A percentile compares a stretch with the other conserved stretches of the same genome.
phyloP scores from a whole-genome alignment of 2,888 invertebrate species.

The Cryptus armator region DNA sequence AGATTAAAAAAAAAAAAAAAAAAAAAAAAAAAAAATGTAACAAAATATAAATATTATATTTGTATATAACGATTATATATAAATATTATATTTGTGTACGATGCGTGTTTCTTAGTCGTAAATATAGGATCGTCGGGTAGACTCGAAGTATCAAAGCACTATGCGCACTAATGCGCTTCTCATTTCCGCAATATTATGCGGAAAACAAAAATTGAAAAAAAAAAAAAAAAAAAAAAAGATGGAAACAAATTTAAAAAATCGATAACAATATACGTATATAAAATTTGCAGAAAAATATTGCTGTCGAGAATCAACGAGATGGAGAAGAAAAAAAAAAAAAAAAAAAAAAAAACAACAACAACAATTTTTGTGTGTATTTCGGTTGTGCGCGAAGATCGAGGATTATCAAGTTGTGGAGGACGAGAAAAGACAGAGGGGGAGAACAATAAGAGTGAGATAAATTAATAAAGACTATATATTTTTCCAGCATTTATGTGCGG shows the following conservation, averaged over 20 bases:
- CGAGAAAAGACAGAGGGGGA: conserved; percentile 50
- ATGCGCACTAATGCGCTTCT: too few species aligned
- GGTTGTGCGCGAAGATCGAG: conserved; percentile 52
- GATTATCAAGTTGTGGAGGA: conserved; percentile 13
- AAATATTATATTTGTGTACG: conserved; percentile 75
- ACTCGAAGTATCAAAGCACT: conserved; percentile 30
- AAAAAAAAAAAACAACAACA: background rate
- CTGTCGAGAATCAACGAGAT: conserved; percentile 52
- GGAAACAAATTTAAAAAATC: conserved; percentile 43
- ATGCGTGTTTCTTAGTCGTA: conserved; percentile 73
- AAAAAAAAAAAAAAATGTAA: conserved; percentile 31
- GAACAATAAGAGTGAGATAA: conserved; percentile 69
- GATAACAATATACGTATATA: conserved; percentile 32
- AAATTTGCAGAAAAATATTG: conserved; percentile 59
- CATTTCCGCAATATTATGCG: conserved; percentile 4
- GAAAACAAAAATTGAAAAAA: background rate
- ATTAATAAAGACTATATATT: conserved; percentile 78
- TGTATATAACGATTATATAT: conserved; percentile 67
- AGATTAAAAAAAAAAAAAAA: conserved; percentile 15
- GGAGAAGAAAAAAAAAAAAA: background rate
- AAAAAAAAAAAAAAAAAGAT: background rate
- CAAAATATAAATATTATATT: conserved; percentile 66
- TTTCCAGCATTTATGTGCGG: conserved; percentile 77
- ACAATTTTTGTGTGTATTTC: conserved; percentile 57
- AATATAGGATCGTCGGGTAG: conserved; percentile 58